These are phyloP conservation scores for Lithobates sylvaticus DNA, from an alignment of 2,797 vertebrate species.

Conservation along the genomic window DNA sequence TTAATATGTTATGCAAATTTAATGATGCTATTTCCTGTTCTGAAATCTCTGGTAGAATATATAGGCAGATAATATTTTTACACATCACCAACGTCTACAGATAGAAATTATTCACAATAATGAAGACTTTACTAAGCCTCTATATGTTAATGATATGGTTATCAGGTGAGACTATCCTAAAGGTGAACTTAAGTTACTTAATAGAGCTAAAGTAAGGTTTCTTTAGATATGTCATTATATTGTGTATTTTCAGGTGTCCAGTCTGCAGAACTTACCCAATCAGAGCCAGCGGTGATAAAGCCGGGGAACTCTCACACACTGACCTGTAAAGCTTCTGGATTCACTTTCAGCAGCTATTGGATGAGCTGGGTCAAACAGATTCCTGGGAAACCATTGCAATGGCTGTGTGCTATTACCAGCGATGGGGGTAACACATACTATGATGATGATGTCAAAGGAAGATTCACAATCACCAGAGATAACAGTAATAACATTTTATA, in stretches of 20 bases:
- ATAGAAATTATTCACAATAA: background rate
- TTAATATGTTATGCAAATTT: background rate
- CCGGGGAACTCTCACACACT: background rate
- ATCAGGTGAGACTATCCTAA: too few species aligned
- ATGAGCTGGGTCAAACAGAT: slow-evolving; percentile 3
- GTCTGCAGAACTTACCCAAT: background rate
- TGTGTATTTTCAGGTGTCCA: background rate
- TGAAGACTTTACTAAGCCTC: background rate
- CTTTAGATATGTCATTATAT: too few species aligned
- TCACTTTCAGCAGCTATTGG: background rate
- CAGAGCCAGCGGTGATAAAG: background rate
- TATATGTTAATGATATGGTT: too few species aligned
- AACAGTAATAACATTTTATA: background rate
- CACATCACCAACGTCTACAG: too few species aligned
- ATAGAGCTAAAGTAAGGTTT: too few species aligned
- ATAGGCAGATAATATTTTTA: too few species aligned
- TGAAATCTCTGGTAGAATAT: background rate
- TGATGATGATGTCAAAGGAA: slow-evolving; percentile 1
- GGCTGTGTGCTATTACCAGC: background rate
- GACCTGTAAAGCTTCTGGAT: background rate
- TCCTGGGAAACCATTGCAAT: background rate
- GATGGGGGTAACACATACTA: background rate
- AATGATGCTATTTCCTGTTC: background rate
- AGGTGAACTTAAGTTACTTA: too few species aligned
- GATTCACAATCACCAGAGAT: background rate